phyloP scores from a whole-genome alignment of 2,888 invertebrate genomes.

The Leptarthrus brevirostris region DNA sequence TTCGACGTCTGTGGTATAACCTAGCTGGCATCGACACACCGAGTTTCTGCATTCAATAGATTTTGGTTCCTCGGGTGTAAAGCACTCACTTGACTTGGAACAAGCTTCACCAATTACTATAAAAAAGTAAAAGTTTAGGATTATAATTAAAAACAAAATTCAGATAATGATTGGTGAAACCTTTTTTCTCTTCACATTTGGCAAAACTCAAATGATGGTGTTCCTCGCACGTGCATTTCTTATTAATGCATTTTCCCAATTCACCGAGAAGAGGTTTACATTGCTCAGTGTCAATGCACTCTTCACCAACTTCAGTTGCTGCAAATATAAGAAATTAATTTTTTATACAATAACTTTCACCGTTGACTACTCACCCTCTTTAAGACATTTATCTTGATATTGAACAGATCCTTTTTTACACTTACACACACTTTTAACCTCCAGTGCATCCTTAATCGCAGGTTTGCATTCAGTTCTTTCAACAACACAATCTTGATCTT shows the following conservation, averaged over 20 bases:
- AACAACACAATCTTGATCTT: slow-evolving; percentile 60
- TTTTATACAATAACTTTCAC: not conserved
- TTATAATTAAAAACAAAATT: not conserved
- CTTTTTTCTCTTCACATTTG: slow-evolving; percentile 61
- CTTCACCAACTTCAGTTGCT: slow-evolving; percentile 63
- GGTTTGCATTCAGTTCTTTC: slow-evolving; percentile 60
- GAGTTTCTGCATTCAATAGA: slow-evolving; percentile 65
- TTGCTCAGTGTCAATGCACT: slow-evolving; percentile 64
- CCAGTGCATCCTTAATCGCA: no score
- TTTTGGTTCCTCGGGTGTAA: slow-evolving; percentile 62
- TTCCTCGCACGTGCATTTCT: slow-evolving; percentile 62
- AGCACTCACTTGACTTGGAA: slow-evolving; percentile 62
- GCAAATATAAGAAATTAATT: not conserved
- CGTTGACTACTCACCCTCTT: slow-evolving; percentile 60
- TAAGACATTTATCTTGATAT: slow-evolving; percentile 63
- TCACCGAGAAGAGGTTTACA: slow-evolving; percentile 63
- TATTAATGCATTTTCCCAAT: slow-evolving; percentile 59
- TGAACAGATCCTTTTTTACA: slow-evolving; percentile 64
- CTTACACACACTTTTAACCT: no score
- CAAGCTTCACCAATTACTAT: slow-evolving; percentile 62
- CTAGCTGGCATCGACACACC: slow-evolving; percentile 64
- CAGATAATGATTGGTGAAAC: slow-evolving; percentile 55
- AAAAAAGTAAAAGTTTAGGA: not conserved
- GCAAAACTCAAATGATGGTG: slow-evolving; percentile 62
- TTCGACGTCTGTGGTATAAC: slow-evolving; percentile 50